A percentile compares a stretch with the other conserved stretches of the same genome.
phyloP scores from a whole-genome alignment of 2,797 vertebrate species.

The Coranthus polyacanthus region DNA sequence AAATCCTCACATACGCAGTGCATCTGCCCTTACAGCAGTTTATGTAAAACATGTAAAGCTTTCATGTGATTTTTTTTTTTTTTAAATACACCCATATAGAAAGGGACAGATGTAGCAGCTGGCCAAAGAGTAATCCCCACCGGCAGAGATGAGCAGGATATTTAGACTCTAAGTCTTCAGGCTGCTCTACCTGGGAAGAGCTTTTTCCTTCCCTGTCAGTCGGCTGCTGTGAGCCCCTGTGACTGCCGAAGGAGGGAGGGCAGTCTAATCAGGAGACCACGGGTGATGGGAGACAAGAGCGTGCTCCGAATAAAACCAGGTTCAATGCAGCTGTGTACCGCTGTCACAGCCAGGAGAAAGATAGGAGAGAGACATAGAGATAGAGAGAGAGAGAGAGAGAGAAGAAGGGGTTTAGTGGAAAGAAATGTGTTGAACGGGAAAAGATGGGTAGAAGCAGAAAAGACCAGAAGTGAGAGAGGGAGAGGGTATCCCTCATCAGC shows the following conservation, averaged over 20 bases:
- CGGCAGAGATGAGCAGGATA: constrained; percentile 56
- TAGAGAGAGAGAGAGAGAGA: constrained; percentile 1
- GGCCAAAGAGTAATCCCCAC: constrained; percentile 61
- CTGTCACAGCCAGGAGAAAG: constrained; percentile 42
- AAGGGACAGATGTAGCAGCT: constrained; percentile 39
- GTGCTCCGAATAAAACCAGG: constrained; percentile 66
- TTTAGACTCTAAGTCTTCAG: constrained; percentile 62
- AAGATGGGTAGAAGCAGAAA: too few species aligned
- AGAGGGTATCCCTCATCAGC: constrained; percentile 15
- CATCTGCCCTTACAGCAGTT: constrained; percentile 36
- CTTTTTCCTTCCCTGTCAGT: constrained; percentile 62
- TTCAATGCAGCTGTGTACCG: constrained; percentile 42
- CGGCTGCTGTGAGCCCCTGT: constrained; percentile 45
- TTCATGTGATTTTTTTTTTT: constrained; percentile 7
- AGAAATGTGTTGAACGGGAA: not conserved
- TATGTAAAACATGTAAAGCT: constrained; percentile 11
- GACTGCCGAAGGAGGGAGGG: constrained; percentile 45
- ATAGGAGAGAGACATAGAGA: not conserved
- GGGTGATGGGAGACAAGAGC: constrained; percentile 68
- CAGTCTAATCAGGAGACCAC: constrained; percentile 69
- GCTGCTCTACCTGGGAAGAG: constrained; percentile 63
- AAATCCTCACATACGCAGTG: constrained; percentile 20
- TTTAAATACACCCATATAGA: constrained; percentile 25
- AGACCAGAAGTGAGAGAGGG: too few species aligned
- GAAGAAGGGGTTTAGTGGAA: not conserved